phyloP scores from a whole-genome alignment of 2,113 vertebrate genomes.

The Petrocephalus zakoni region DNA sequence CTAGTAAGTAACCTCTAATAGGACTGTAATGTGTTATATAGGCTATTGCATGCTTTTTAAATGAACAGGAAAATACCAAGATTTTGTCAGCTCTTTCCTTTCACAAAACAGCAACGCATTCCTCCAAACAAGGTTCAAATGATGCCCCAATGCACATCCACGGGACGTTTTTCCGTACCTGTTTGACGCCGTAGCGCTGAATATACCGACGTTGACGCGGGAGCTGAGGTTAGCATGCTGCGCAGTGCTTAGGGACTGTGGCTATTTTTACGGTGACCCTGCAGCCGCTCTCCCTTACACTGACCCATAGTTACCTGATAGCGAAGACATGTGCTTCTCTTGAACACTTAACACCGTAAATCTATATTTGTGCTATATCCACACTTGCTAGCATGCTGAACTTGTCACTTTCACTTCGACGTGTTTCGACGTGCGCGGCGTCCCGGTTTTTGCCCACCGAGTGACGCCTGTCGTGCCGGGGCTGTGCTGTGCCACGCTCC shows the following conservation, averaged over 20 bases:
- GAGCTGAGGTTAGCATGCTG: neutral
- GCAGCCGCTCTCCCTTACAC: neutral
- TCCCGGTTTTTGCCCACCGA: neutral
- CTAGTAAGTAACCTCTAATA: neutral
- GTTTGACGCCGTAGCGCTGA: neutral
- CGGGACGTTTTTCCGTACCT: slow-evolving; percentile 1
- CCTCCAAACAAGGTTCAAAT: neutral
- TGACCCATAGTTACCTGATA: slow-evolving; percentile 14
- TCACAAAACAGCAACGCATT: neutral
- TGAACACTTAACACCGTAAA: neutral
- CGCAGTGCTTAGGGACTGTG: neutral
- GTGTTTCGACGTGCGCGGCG: too few relatives aligned
- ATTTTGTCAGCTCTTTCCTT: neutral
- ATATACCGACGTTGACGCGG: neutral
- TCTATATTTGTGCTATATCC: neutral
- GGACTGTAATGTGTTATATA: neutral
- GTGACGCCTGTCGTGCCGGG: neutral
- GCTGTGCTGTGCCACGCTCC: neutral
- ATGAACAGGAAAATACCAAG: neutral
- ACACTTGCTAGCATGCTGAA: neutral
- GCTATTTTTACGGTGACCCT: slow-evolving; percentile 10
- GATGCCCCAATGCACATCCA: neutral
- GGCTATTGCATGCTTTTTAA: neutral
- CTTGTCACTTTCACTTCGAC: neutral
- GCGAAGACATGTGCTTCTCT: slow-evolving; percentile 5